phyloP scores from a whole-genome alignment of 2,113 vertebrate species.

The Poeciliopsis retropinna region DNA sequence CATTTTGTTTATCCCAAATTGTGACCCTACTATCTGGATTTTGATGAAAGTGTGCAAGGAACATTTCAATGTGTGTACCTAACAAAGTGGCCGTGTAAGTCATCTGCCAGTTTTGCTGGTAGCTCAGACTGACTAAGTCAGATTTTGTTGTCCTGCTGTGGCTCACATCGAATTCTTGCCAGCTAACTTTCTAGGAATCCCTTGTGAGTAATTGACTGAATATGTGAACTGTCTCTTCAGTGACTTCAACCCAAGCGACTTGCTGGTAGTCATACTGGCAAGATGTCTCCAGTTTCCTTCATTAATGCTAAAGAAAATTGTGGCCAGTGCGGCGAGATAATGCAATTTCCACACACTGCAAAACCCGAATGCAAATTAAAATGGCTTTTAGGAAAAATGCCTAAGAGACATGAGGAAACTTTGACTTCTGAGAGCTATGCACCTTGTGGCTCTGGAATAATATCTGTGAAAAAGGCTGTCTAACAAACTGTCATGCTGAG shows the following conservation, averaged over 20 bases:
- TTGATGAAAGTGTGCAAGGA: too few species aligned
- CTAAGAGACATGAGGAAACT: background rate
- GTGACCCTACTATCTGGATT: too few species aligned
- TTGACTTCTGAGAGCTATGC: background rate
- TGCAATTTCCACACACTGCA: conserved; percentile 24
- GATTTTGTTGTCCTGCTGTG: conserved; percentile 28
- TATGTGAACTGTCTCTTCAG: conserved; percentile 6
- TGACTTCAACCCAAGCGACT: conserved; percentile 1
- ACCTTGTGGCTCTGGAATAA: background rate
- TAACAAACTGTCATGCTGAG: too few species aligned
- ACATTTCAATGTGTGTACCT: too few species aligned
- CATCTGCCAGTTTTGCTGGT: background rate
- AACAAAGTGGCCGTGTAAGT: background rate
- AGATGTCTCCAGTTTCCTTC: background rate
- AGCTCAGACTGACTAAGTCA: conserved; percentile 14
- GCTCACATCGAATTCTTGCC: conserved; percentile 7
- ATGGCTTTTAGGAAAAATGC: background rate
- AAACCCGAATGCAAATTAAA: conserved; percentile 20
- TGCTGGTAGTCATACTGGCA: conserved; percentile 2
- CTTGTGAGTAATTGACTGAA: conserved; percentile 19
- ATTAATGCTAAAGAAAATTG: conserved; percentile 14
- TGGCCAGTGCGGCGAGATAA: conserved; percentile 9
- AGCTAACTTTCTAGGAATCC: conserved; percentile 12
- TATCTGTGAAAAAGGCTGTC: too few species aligned
- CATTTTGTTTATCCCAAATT: too few species aligned